Conservation (phyloP, 2,888 invertebrate species). For the Drosophila eohydei region DNA sequence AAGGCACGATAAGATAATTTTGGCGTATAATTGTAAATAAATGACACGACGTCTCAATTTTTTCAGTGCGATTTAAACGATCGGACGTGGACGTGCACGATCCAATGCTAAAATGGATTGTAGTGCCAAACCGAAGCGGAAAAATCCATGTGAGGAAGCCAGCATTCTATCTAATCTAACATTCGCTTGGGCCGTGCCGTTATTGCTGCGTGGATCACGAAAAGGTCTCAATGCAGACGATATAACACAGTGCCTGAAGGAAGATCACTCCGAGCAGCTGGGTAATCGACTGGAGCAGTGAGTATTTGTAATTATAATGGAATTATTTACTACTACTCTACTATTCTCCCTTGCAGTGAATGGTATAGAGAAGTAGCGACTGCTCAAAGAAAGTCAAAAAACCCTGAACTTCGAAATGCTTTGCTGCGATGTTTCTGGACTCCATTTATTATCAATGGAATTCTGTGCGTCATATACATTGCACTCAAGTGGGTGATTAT, state of each 20-base stretch:
- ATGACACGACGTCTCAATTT: constrained; percentile 13
- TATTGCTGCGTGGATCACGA: constrained; percentile 80
- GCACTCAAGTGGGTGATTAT: constrained; percentile 80
- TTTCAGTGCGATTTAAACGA: constrained; percentile 1
- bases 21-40: constrained; percentile 11
- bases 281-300: constrained; percentile 84
- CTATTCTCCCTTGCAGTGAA: constrained; percentile 85
- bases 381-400: constrained; percentile 86
- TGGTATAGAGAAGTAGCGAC: constrained; percentile 88
- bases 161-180: constrained; percentile 82
- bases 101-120: constrained; percentile 79
- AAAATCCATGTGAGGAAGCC: constrained; percentile 82
- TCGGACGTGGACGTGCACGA: constrained; percentile 4
- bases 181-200: constrained; percentile 83
- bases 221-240: constrained; percentile 87
- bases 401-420: constrained; percentile 88
- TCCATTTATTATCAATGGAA: constrained; percentile 88
- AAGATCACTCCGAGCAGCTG: constrained; percentile 85
- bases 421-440: constrained; percentile 89
- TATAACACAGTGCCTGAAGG: constrained; percentile 88
- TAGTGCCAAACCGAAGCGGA: constrained; percentile 81
- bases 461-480: constrained; percentile 86
- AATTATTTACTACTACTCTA: neutral
- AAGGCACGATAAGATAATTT: constrained; percentile 46
- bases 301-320: constrained; percentile 13